Percentiles rank a stretch among this genome's conserved stretches.
phyloP scores from a whole-genome alignment of 2,888 invertebrate genomes.

The Silvanus unidentatus region DNA sequence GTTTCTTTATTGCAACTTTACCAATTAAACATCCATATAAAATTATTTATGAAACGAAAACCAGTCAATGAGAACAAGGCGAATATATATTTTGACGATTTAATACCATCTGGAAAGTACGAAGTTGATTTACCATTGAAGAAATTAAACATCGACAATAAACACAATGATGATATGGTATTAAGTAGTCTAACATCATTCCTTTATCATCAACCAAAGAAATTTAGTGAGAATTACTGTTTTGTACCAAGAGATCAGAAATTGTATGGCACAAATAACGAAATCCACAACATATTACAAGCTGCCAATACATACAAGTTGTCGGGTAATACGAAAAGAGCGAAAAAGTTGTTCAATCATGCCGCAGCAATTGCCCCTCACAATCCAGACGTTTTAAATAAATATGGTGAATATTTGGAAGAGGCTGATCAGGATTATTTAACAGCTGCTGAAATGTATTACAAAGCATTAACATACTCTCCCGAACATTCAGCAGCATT shows the following conservation, averaged over 20 bases:
- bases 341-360: slow-evolving; percentile 80
- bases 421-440: slow-evolving; percentile 77
- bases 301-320: slow-evolving; percentile 80
- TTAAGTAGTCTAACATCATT: slow-evolving; percentile 34
- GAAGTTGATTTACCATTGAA: slow-evolving; percentile 23
- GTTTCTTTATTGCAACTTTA: slow-evolving; percentile 41
- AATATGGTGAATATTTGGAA: slow-evolving; percentile 91
- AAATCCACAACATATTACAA: slow-evolving; percentile 79
- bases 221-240: slow-evolving; percentile 12
- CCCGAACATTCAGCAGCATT: slow-evolving; percentile 79
- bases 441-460: slow-evolving; percentile 85
- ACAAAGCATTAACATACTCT: slow-evolving; percentile 73
- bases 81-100: slow-evolving; percentile 41
- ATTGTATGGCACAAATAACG: slow-evolving; percentile 50
- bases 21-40: slow-evolving; percentile 18
- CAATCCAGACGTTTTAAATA: slow-evolving; percentile 86
- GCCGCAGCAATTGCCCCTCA: slow-evolving; percentile 86
- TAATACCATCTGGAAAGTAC: slow-evolving; percentile 37
- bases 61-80: slow-evolving; percentile 22
- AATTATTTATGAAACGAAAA: background rate
- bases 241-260: slow-evolving; percentile 21
- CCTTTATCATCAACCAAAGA: slow-evolving; percentile 28
- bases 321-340: slow-evolving; percentile 78
- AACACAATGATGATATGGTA: slow-evolving; percentile 30
- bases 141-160: slow-evolving; percentile 15